A percentile compares a stretch with the other conserved stretches of the same genome.
Evolutionary conservation across 2,888 invertebrate genomes (phyloP).

Genomic region (Eupithecia dodoneata): DNA sequence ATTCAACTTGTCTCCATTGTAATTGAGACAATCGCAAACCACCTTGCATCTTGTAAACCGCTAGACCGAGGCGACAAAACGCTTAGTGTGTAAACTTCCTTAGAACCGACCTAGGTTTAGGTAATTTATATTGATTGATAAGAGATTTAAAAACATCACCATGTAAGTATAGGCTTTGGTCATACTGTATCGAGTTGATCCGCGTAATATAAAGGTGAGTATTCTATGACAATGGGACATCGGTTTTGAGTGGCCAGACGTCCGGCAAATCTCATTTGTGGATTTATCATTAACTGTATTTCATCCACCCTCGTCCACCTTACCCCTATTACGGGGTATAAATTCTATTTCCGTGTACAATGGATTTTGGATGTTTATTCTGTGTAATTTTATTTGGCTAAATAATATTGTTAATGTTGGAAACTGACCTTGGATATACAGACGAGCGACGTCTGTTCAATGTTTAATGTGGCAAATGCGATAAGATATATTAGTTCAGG

Average conservation of each 20-base stretch:
- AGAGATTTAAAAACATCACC: slow-evolving; percentile 49
- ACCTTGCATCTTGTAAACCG: slow-evolving; percentile 23
- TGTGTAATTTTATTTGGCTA: slow-evolving; percentile 61
- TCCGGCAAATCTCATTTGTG: slow-evolving; percentile 84
- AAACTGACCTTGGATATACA: slow-evolving; percentile 42
- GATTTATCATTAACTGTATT: slow-evolving; percentile 84
- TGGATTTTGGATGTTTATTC: slow-evolving; percentile 74
- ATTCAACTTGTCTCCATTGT: slow-evolving; percentile 33
- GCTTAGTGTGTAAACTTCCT: not conserved
- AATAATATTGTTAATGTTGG: slow-evolving; percentile 46
- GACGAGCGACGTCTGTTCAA: slow-evolving; percentile 31
- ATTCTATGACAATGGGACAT: slow-evolving; percentile 77
- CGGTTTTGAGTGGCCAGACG: slow-evolving; percentile 81
- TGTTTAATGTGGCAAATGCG: slow-evolving; percentile 6
- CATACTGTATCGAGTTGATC: slow-evolving; percentile 67
- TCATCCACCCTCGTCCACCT: slow-evolving; percentile 77
- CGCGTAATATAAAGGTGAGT: slow-evolving; percentile 79
- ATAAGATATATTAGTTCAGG: not conserved
- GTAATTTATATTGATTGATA: not conserved
- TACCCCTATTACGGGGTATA: slow-evolving; percentile 81
- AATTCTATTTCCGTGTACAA: slow-evolving; percentile 78
- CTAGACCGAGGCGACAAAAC: slow-evolving; percentile 17
- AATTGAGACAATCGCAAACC: slow-evolving; percentile 30
- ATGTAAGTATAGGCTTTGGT: slow-evolving; percentile 58
- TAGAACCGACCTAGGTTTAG: not conserved